Percentiles rank a stretch among this genome's conserved stretches.
Evolutionary conservation across 2,888 invertebrate species (phyloP).

Genomic region (Agonopterix subpropinquella): DNA sequence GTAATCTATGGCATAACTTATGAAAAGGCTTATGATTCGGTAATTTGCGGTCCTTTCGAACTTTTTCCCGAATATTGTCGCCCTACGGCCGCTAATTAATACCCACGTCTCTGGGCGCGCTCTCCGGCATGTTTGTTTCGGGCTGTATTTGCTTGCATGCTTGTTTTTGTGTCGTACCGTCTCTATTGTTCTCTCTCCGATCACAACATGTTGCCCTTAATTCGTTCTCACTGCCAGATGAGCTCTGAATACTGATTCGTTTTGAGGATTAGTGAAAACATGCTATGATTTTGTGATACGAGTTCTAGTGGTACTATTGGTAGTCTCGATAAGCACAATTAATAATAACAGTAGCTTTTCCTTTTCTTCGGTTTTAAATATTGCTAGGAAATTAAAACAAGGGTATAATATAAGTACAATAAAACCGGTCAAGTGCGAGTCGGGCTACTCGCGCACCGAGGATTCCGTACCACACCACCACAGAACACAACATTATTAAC

Average conservation of each 20-base stretch:
- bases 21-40: neutral
- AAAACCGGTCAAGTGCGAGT: too few relatives aligned
- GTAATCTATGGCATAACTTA: neutral
- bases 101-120: conserved; percentile 34
- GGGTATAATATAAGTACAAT: too few relatives aligned
- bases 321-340: too few relatives aligned
- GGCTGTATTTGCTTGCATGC: conserved; percentile 47
- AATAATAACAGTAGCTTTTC: too few relatives aligned
- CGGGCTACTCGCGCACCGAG: too few relatives aligned
- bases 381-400: too few relatives aligned
- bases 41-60: neutral
- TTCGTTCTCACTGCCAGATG: conserved; percentile 67
- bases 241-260: conserved; percentile 59
- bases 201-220: conserved; percentile 68
- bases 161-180: conserved; percentile 54
- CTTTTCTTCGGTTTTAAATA: too few relatives aligned
- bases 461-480: too few relatives aligned
- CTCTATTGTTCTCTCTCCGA: conserved; percentile 67
- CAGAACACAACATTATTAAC: too few relatives aligned
- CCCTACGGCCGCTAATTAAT: conserved; percentile 68
- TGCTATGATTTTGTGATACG: neutral
- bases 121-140: conserved; percentile 44
- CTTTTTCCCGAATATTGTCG: conserved; percentile 29
- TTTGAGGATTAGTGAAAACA: neutral
- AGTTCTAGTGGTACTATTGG: too few relatives aligned